phyloP scores from a whole-genome alignment of 1,140 invertebrate species.

The Stenopsyche tienmushanensis region DNA sequence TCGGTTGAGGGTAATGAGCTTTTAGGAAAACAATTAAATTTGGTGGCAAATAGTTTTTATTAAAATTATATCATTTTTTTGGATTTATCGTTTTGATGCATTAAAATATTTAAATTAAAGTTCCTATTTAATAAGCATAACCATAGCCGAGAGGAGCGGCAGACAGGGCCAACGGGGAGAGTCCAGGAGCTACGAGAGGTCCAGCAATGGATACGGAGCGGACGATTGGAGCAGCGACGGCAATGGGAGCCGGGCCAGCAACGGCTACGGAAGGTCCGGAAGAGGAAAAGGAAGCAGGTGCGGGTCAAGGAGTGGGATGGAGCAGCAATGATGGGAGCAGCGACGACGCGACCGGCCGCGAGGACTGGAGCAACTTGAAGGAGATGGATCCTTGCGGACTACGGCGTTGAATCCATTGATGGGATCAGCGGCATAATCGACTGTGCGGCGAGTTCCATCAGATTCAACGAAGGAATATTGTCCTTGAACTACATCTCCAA shows the following conservation, averaged over 20 bases:
- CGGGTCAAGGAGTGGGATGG: constrained; percentile 41
- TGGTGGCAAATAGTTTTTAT: too few relatives aligned
- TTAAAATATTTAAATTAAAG: too few relatives aligned
- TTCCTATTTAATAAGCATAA: too few relatives aligned
- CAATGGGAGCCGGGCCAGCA: constrained; percentile 20
- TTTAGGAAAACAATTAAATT: too few relatives aligned
- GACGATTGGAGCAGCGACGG: constrained; percentile 38
- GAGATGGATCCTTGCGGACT: constrained; percentile 53
- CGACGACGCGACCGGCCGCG: constrained; percentile 31
- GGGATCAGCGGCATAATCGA: constrained; percentile 60
- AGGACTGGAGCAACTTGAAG: constrained; percentile 49
- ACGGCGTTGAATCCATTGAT: constrained; percentile 56
- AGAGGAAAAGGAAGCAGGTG: constrained; percentile 36
- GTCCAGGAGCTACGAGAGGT: constrained; percentile 42
- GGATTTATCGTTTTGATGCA: too few relatives aligned
- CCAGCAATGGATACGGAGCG: constrained; percentile 29
- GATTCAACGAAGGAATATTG: constrained; percentile 56
- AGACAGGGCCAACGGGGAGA: not conserved
- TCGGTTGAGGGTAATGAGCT: too few relatives aligned
- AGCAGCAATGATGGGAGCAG: constrained; percentile 39
- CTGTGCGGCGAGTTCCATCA: constrained; percentile 58
- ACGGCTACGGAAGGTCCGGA: constrained; percentile 43
- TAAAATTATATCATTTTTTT: too few relatives aligned
- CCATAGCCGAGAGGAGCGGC: constrained; percentile 38
- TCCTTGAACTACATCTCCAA: constrained; percentile 59